Evolutionary conservation across 2,797 vertebrate genomes (phyloP).

Genomic region (Poliocrania exsul): DNA sequence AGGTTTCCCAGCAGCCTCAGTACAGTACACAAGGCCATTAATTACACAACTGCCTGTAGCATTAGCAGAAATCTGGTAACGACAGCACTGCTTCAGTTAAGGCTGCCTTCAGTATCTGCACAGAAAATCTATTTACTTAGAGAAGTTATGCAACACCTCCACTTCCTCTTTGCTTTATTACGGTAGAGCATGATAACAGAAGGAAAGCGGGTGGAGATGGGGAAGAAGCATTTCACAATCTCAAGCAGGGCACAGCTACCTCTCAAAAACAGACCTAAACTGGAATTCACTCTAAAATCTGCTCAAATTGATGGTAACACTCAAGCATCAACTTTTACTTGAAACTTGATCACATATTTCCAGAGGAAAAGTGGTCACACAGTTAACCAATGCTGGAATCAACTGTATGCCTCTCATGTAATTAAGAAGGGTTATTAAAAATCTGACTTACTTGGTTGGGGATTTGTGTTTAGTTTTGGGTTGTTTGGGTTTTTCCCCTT

Average conservation of each 20-base stretch:
- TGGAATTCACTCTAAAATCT: neutral
- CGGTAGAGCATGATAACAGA: neutral
- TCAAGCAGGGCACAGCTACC: neutral
- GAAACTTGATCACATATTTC: neutral
- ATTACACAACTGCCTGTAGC: slow-evolving; percentile 41
- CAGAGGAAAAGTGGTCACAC: neutral
- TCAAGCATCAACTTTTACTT: neutral
- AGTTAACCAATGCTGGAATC: neutral
- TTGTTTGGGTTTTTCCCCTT: neutral
- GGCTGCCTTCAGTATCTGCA: neutral
- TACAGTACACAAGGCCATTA: slow-evolving; percentile 35
- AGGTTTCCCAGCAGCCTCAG: neutral
- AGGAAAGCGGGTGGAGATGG: neutral
- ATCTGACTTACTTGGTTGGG: neutral
- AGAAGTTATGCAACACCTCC: slow-evolving; percentile 19
- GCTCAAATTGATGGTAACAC: neutral
- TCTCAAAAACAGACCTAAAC: neutral
- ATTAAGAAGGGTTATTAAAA: neutral
- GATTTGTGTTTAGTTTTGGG: neutral
- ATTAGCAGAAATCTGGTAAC: neutral
- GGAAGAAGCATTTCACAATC: neutral
- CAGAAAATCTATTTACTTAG: neutral
- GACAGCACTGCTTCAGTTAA: neutral
- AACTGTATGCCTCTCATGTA: neutral
- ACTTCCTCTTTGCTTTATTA: slow-evolving; percentile 19